Percentiles rank a stretch among this genome's conserved stretches.
Evolutionary conservation across 2,888 invertebrate species (phyloP).

Genomic region (Strigamia transsilvanica): DNA sequence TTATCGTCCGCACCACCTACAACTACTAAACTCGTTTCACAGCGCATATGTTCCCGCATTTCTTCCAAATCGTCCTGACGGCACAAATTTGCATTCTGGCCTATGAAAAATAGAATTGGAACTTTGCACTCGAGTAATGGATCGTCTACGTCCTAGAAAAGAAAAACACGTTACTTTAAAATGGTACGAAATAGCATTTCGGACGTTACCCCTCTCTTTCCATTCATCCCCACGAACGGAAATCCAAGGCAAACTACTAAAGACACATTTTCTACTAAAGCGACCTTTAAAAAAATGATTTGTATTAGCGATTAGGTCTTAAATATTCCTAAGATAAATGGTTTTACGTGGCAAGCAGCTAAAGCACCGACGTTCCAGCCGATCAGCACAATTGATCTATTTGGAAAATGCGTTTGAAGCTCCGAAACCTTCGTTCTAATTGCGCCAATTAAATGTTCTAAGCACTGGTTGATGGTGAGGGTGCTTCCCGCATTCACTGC

Average conservation of each 20-base stretch:
- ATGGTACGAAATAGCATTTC: background rate
- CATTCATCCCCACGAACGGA: conserved; percentile 76
- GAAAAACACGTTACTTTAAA: background rate
- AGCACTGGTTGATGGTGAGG: conserved; percentile 62
- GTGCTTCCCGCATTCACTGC: conserved; percentile 63
- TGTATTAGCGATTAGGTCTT: background rate
- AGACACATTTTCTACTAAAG: conserved; percentile 75
- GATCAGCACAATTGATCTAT: conserved; percentile 76
- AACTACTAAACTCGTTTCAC: conserved; percentile 78
- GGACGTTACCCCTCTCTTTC: conserved; percentile 71
- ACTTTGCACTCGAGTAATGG: conserved; percentile 75
- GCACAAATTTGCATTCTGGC: conserved; percentile 72
- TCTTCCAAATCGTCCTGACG: conserved; percentile 80
- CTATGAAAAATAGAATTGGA: conserved; percentile 80
- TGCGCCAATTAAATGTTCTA: conserved; percentile 66
- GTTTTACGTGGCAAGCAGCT: conserved; percentile 73
- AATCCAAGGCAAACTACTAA: conserved; percentile 82
- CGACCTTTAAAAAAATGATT: conserved; percentile 67
- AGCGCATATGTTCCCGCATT: conserved; percentile 77
- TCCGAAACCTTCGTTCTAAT: conserved; percentile 78
- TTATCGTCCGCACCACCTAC: conserved; percentile 82
- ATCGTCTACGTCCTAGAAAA: conserved; percentile 73
- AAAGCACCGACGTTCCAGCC: conserved; percentile 81
- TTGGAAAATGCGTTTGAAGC: conserved; percentile 73
- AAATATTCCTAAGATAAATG: background rate